Evolutionary conservation across 2,888 invertebrate species (phyloP).

Genomic region (Eubasilissa splendida): DNA sequence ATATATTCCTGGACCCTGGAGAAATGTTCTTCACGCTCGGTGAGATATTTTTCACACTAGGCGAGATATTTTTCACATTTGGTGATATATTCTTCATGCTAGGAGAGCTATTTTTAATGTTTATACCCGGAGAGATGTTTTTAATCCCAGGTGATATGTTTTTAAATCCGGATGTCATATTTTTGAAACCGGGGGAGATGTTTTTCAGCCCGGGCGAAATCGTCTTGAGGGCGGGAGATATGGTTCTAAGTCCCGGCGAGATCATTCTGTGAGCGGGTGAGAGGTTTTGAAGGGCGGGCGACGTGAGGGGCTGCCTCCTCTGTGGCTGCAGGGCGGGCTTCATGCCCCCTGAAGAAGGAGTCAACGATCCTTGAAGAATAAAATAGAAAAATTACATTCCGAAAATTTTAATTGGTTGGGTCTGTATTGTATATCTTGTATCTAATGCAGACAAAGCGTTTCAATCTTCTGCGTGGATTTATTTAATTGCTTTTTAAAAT

Average conservation of each 20-base stretch:
- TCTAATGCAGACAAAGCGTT: no score
- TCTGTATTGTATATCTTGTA: no score
- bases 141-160: constrained; percentile 34
- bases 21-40: constrained; percentile 18
- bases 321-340: constrained; percentile 55
- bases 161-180: constrained; percentile 46
- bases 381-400: neutral
- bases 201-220: constrained; percentile 45
- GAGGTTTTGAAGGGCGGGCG: constrained; percentile 53
- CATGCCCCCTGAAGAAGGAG: constrained; percentile 33
- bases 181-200: constrained; percentile 40
- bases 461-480: no score
- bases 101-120: constrained; percentile 42
- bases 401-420: no score
- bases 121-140: constrained; percentile 45
- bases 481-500: no score
- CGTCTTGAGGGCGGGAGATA: constrained; percentile 47
- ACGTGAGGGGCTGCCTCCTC: constrained; percentile 55
- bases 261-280: constrained; percentile 37
- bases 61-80: constrained; percentile 33
- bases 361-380: constrained; percentile 46
- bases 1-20: constrained; percentile 18
- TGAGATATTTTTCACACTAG: constrained; percentile 28
- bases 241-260: constrained; percentile 34
- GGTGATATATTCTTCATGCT: constrained; percentile 42